Evolutionary conservation across 2,888 invertebrate genomes (phyloP).

Genomic region (Quadriops clusia): DNA sequence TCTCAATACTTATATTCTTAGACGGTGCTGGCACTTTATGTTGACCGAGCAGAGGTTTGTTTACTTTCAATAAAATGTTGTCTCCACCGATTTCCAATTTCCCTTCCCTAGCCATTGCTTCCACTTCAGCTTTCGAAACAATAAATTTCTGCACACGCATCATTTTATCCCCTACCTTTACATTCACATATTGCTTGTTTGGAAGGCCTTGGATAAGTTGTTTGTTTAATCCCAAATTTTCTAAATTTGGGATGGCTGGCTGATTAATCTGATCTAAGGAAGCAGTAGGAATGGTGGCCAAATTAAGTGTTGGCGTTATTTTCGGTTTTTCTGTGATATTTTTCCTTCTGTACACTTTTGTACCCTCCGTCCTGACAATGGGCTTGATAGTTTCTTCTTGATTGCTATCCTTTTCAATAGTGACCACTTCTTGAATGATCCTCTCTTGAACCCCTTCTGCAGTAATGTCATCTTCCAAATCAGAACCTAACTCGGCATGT

Average conservation of each 20-base stretch:
- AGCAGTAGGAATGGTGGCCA: slow-evolving; percentile 15
- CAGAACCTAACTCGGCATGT: slow-evolving; percentile 34
- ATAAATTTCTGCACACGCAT: slow-evolving; percentile 55
- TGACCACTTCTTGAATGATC: too few relatives aligned
- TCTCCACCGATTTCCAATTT: slow-evolving; percentile 47
- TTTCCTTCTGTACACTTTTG: slow-evolving; percentile 30
- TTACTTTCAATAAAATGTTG: slow-evolving; percentile 24
- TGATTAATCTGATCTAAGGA: slow-evolving; percentile 19
- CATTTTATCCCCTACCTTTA: slow-evolving; percentile 44
- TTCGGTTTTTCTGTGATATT: slow-evolving; percentile 16
- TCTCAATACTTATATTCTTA: slow-evolving; percentile 14
- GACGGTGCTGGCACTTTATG: slow-evolving; percentile 6
- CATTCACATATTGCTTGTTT: slow-evolving; percentile 26
- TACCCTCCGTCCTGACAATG: slow-evolving; percentile 33
- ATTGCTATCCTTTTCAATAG: too few relatives aligned
- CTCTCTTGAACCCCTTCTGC: slow-evolving; percentile 17
- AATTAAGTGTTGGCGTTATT: slow-evolving; percentile 11
- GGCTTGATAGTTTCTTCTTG: slow-evolving; percentile 28
- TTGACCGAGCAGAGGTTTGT: background rate
- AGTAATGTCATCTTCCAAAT: slow-evolving; percentile 23
- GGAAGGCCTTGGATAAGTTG: slow-evolving; percentile 26
- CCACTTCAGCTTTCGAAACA: slow-evolving; percentile 55
- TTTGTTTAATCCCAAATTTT: slow-evolving; percentile 23
- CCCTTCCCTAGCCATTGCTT: slow-evolving; percentile 54
- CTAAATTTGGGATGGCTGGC: slow-evolving; percentile 18